Conservation (phyloP, 2,113 vertebrate genomes). For the Vombatus ursinus region DNA sequence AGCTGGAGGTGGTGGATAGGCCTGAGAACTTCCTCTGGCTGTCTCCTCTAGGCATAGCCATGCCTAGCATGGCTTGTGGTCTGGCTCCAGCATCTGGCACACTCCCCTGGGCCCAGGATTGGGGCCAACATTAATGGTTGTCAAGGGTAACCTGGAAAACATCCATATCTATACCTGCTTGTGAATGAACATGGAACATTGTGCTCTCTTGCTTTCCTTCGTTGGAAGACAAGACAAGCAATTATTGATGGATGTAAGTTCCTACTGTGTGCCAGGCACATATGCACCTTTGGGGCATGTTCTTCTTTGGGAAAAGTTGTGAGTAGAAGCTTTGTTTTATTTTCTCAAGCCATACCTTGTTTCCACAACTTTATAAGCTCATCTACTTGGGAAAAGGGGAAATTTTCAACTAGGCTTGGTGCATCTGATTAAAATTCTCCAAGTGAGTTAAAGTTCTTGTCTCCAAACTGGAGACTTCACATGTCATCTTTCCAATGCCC, state of each 20-base stretch:
- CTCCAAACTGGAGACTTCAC: neutral
- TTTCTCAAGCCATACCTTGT: conserved; percentile 27
- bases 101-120: neutral
- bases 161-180: neutral
- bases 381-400: conserved; percentile 36
- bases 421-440: conserved; percentile 6
- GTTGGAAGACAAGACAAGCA: neutral
- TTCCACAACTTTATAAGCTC: conserved; percentile 27
- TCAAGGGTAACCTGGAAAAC: conserved; percentile 19
- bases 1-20: neutral
- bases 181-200: conserved; percentile 18
- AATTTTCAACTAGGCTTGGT: conserved; percentile 7
- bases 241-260: neutral
- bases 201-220: conserved; percentile 10
- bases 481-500: neutral
- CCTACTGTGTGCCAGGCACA: neutral
- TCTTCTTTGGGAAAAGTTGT: neutral
- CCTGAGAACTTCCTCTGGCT: neutral
- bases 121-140: conserved; percentile 1
- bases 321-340: conserved; percentile 41
- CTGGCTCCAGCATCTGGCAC: neutral
- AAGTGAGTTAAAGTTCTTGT: conserved; percentile 19
- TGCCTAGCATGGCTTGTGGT: neutral
- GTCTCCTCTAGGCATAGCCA: neutral
- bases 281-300: neutral